Conservation (phyloP, 1,140 invertebrate species). For the Hormaphis cornu region DNA sequence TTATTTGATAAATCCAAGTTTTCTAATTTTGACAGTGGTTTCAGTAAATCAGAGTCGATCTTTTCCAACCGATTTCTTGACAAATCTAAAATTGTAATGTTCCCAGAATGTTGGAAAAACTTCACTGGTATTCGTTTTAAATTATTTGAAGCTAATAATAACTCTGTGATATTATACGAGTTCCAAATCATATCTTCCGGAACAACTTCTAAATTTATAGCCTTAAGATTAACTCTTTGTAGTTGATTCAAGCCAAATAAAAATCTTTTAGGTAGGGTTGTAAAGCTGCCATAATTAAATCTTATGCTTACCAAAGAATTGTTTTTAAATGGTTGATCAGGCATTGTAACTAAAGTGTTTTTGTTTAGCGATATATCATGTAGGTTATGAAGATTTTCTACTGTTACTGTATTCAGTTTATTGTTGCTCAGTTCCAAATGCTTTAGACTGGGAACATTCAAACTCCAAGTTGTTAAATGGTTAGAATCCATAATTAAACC, state of each 20-base stretch:
- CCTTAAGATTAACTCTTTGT: background rate
- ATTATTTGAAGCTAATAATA: constrained; percentile 50
- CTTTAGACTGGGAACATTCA: constrained; percentile 13
- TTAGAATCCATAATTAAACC: constrained; percentile 13
- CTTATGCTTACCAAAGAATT: constrained; percentile 49
- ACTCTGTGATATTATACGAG: constrained; percentile 46
- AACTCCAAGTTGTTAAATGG: background rate
- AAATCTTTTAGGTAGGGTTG: constrained; percentile 43
- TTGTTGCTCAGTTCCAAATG: constrained; percentile 14
- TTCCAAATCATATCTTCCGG: constrained; percentile 51
- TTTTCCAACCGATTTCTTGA: constrained; percentile 47
- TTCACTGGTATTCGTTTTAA: constrained; percentile 46
- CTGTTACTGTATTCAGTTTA: background rate
- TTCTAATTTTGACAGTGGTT: constrained; percentile 44
- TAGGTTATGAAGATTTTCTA: background rate
- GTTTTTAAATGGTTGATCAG: constrained; percentile 34
- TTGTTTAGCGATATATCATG: background rate
- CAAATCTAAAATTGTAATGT: constrained; percentile 49
- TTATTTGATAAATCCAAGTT: constrained; percentile 49
- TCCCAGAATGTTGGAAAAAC: constrained; percentile 49
- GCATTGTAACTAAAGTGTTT: background rate
- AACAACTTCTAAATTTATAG: constrained; percentile 41
- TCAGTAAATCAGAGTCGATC: constrained; percentile 49
- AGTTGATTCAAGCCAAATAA: background rate
- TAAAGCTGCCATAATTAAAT: constrained; percentile 48